Conservation (phyloP, 2,113 vertebrate genomes). For the Sander vitreus region DNA sequence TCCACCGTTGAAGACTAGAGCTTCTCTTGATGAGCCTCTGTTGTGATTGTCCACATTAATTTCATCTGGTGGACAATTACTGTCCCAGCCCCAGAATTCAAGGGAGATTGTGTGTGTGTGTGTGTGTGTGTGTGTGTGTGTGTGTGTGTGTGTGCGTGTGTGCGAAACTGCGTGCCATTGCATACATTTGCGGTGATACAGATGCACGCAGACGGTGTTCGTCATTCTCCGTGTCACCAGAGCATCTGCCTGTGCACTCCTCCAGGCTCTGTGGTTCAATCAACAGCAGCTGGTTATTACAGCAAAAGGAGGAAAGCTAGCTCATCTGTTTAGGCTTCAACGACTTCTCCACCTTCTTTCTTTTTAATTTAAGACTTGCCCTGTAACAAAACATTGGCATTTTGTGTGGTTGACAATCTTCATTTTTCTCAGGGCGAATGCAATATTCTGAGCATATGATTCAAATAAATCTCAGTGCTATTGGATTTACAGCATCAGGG, state of each 20-base stretch:
- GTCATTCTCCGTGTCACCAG: conserved; percentile 67
- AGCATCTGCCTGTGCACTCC: conserved; percentile 71
- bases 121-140: background rate
- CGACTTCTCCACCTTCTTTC: background rate
- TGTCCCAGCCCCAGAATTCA: background rate
- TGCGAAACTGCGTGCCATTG: background rate
- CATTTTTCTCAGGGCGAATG: background rate
- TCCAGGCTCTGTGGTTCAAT: conserved; percentile 48
- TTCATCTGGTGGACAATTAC: conserved; percentile 45
- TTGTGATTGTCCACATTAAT: conserved; percentile 38
- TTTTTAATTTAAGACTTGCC: background rate
- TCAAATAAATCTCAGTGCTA: conserved; percentile 12
- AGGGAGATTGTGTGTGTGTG: too few species aligned
- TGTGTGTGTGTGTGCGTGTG: background rate
- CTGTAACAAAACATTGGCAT: background rate
- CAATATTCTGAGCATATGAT: conserved; percentile 19
- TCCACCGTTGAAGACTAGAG: background rate
- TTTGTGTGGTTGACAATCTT: conserved; percentile 4
- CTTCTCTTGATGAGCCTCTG: conserved; percentile 24
- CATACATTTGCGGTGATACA: conserved; percentile 45
- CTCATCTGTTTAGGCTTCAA: conserved; percentile 39
- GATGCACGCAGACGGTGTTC: conserved; percentile 67
- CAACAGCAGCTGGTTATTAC: conserved; percentile 72
- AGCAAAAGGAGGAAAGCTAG: conserved; percentile 30
- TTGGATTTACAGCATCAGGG: background rate